Evolutionary conservation across 92 coral and sea anemone species (phyloP).

Genomic region (Blastomussa wellsi): DNA sequence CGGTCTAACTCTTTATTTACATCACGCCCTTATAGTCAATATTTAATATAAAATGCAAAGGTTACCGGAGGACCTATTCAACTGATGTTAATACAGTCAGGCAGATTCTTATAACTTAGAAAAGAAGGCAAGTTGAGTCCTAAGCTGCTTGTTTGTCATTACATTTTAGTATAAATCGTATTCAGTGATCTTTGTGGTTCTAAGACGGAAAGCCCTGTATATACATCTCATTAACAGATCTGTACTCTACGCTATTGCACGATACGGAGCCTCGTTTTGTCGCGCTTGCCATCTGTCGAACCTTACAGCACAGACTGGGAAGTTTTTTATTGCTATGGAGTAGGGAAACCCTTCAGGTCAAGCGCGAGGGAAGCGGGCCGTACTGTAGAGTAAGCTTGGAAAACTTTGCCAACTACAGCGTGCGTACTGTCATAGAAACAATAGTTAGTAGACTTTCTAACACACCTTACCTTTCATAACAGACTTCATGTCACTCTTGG

Average conservation of each 20-base stretch:
- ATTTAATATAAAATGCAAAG: too few species aligned
- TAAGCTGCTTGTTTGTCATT: neutral
- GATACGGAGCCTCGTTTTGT: neutral
- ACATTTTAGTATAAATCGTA: neutral
- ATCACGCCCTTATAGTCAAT: neutral
- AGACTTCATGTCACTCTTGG: constrained; percentile 94
- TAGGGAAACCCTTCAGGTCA: neutral
- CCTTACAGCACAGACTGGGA: neutral
- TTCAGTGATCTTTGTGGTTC: neutral
- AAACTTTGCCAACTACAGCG: neutral
- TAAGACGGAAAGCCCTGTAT: too few species aligned
- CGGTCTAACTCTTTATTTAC: neutral
- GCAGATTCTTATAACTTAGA: neutral
- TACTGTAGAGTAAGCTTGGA: neutral
- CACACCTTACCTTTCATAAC: constrained; percentile 89
- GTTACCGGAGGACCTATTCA: too few species aligned
- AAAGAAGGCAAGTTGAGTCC: neutral
- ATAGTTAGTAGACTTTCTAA: neutral
- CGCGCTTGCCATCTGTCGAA: neutral
- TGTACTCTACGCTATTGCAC: neutral
- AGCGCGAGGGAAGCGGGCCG: neutral
- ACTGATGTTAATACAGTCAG: neutral
- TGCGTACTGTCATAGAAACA: neutral
- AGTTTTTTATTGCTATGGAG: neutral
- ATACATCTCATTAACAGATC: neutral